Conservation (phyloP, 2,888 invertebrate genomes). For the Drosophila pseudotakahashii region DNA sequence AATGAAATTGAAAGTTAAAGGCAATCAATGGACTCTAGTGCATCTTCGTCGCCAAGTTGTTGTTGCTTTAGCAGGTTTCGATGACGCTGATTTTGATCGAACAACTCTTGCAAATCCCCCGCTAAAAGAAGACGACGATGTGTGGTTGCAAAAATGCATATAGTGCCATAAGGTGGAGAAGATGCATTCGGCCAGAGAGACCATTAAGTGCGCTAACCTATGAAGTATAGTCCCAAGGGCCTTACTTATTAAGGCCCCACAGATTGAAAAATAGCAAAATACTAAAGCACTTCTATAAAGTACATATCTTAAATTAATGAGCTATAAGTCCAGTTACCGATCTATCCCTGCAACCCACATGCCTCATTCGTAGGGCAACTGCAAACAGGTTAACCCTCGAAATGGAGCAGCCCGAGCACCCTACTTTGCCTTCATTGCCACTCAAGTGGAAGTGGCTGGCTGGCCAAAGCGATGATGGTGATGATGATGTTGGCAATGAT, state of each 20-base stretch:
- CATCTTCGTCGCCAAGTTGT: conserved; percentile 26
- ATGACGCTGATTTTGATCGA: conserved; percentile 43
- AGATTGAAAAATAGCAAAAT: too few species aligned
- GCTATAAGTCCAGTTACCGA: too few species aligned
- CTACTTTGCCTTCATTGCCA: conserved; percentile 77
- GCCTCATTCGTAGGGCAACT: conserved; percentile 21
- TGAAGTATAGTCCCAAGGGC: too few species aligned
- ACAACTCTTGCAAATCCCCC: conserved; percentile 15
- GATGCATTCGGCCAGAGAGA: not conserved
- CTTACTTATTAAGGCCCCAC: too few species aligned
- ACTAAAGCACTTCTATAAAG: too few species aligned
- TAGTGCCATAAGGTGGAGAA: conserved; percentile 13
- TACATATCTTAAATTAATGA: too few species aligned
- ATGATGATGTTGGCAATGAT: conserved; percentile 10
- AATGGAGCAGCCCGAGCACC: conserved; percentile 66
- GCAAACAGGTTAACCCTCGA: conserved; percentile 72
- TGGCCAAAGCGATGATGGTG: conserved; percentile 6
- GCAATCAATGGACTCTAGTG: conserved; percentile 56
- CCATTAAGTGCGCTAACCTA: not conserved
- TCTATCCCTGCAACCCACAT: not conserved
- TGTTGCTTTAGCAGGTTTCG: conserved; percentile 25
- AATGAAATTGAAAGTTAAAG: conserved; percentile 72
- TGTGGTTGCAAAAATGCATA: conserved; percentile 25
- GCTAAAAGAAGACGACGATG: conserved; percentile 8
- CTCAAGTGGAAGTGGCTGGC: conserved; percentile 58